Evolutionary conservation across 2,113 vertebrate genomes (phyloP), one percentile per base, ranked within the genome.

Genomic region (Clarias macrocephalus): DNA sequence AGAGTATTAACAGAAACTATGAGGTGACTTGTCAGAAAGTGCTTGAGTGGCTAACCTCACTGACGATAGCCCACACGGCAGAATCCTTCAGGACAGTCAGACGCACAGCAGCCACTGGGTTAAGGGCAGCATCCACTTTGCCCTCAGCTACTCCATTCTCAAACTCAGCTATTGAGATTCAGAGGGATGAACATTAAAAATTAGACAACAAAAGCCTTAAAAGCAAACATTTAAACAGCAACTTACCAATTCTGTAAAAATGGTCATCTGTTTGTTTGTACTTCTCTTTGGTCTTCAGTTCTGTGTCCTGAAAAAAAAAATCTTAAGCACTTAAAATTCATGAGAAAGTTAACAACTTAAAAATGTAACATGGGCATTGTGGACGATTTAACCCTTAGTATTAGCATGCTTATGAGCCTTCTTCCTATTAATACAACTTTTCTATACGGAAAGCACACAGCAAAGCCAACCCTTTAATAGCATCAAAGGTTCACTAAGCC

Each of bases 41-140:
- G 70, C n/a, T 66, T 19, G 25, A 28, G 5, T 80, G 10, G 42
- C 96, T 95, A 91, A 99, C 98, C 95, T 99, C 98, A 91, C 98
- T 99, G 86, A 99, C 92, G 93, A 99, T 99, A 88, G 96, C 97
- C 98, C 98, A 99, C 9, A 99, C 98, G 3, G 96, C 95, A 3
- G 98, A 99, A 92, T 99, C 97, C 90, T 97, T 97, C 92, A 96
- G 93, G 63, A 99, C 96, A 0, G 96, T 95, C 77, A 99, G 97
- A 65, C 98, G 96, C 73, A 99, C 95, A 16, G 97, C 97, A 91
- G 97, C 63, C 90, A 98, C 92, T 2, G 98, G 98, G 88, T 99
- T 99, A 84, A 99, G 94, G 60, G 86, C 93, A 54, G 95, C 95
- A 86, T 98, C 97, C 83, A 99, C 95, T 19, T 92, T 95, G 84